phyloP scores from a whole-genome alignment of 2,113 vertebrate genomes.

The Mus pahari region DNA sequence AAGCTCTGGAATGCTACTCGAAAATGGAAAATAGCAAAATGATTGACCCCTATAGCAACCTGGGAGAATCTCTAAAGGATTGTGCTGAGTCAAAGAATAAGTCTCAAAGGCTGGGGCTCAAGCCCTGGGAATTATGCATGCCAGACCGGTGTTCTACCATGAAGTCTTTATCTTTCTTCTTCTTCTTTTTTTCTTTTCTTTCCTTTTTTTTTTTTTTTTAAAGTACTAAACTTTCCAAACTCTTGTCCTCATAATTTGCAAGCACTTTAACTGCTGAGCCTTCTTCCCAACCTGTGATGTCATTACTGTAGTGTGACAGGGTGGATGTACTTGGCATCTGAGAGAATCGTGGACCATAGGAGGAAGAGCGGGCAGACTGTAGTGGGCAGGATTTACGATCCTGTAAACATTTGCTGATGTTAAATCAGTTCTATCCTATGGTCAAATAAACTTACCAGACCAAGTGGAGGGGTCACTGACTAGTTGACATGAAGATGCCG shows the following conservation, averaged over 20 bases:
- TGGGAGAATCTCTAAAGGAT: neutral
- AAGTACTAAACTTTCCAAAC: neutral
- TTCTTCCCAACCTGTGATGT: neutral
- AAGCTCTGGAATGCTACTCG: neutral
- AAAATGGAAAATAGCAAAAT: neutral
- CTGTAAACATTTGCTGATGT: neutral
- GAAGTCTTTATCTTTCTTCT: too few relatives aligned
- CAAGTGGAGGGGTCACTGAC: neutral
- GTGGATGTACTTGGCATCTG: neutral
- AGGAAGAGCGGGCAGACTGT: neutral
- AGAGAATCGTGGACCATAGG: neutral
- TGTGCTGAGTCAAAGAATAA: neutral
- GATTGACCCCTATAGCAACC: neutral
- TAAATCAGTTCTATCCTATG: neutral
- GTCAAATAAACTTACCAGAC: neutral
- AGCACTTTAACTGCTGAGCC: neutral
- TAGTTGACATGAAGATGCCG: neutral
- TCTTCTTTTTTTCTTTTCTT: too few relatives aligned
- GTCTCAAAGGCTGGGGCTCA: neutral
- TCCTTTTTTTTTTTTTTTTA: too few relatives aligned
- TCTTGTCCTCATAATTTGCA: neutral
- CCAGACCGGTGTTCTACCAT: neutral
- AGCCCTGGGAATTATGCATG: neutral
- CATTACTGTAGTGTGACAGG: neutral
- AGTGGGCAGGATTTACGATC: neutral